A percentile compares a stretch with the other conserved stretches of the same genome.
phyloP scores from a whole-genome alignment of 2,888 invertebrate species.

The Aphidius colemani region DNA sequence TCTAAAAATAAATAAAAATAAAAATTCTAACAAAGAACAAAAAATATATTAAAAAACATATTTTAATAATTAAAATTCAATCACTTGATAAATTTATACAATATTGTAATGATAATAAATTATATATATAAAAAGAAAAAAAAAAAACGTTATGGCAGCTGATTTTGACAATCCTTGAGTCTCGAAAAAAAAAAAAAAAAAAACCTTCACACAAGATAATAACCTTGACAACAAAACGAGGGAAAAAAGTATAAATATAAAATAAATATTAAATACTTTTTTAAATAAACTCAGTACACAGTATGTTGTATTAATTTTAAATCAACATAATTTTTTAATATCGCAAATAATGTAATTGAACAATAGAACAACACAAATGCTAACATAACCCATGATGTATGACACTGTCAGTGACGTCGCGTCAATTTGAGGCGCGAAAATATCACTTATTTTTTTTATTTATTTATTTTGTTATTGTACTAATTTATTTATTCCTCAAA shows the following conservation, averaged over 20 bases:
- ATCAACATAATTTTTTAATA: not conserved
- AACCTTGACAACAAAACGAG: conserved; percentile 40
- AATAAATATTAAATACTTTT: not conserved
- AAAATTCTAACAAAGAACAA: not conserved
- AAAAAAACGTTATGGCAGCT: conserved; percentile 54
- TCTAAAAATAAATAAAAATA: not conserved
- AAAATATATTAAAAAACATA: conserved; percentile 3
- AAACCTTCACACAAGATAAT: conserved; percentile 33
- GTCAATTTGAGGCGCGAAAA: conserved; percentile 49
- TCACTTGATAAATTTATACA: not conserved
- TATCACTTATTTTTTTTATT: conserved; percentile 14
- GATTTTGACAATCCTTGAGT: conserved; percentile 53
- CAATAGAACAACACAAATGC: conserved; percentile 38
- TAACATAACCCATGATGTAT: conserved; percentile 40
- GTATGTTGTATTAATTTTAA: conserved; percentile 1
- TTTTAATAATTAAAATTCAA: not conserved
- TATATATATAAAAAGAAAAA: not conserved
- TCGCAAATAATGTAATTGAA: not conserved
- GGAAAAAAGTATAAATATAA: conserved; percentile 4
- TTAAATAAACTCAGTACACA: not conserved
- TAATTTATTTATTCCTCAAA: not conserved
- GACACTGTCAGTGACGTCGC: conserved; percentile 44
- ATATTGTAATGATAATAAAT: not conserved
- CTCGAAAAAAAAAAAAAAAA: conserved; percentile 33
- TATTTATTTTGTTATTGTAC: not conserved